A percentile compares a stretch with the other conserved stretches of the same genome.
Evolutionary conservation across 2,113 vertebrate genomes (phyloP).

Genomic region (Cinclus mexicanus): DNA sequence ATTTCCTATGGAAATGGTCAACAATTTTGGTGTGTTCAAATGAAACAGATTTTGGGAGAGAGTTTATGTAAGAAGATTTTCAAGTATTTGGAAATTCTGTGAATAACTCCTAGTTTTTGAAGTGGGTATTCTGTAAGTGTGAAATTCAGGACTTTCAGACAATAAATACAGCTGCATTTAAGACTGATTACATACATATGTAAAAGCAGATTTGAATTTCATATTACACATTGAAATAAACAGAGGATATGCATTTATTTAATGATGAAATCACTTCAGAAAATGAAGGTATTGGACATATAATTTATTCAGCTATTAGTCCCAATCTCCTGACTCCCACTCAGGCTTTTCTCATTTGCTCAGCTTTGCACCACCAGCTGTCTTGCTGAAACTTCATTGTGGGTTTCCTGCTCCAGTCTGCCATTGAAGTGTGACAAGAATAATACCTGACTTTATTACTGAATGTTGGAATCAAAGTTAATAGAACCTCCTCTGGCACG

Average conservation of each 20-base stretch:
- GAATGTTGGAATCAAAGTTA: background rate
- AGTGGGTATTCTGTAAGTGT: background rate
- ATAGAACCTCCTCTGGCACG: background rate
- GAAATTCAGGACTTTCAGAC: conserved; percentile 37
- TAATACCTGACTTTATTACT: background rate
- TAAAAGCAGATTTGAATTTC: conserved; percentile 65
- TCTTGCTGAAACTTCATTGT: conserved; percentile 36
- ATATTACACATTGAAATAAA: conserved; percentile 46
- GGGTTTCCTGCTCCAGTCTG: conserved; percentile 13
- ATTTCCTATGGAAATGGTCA: background rate
- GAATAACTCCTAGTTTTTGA: background rate
- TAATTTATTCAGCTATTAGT: conserved; percentile 47
- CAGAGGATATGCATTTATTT: conserved; percentile 50
- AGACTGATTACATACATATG: conserved; percentile 69
- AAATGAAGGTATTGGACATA: conserved; percentile 39
- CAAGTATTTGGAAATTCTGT: background rate
- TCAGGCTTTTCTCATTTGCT: conserved; percentile 31
- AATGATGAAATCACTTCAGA: conserved; percentile 25
- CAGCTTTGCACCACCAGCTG: conserved; percentile 38
- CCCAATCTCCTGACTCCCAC: conserved; percentile 28
- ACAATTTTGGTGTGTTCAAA: background rate
- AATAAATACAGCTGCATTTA: conserved; percentile 53
- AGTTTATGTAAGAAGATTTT: background rate
- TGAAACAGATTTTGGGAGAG: background rate
- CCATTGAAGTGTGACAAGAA: background rate